Evolutionary conservation across 2,113 vertebrate genomes (phyloP), one percentile per base, ranked within the genome.

Genomic region (Lipophrys pholis): DNA sequence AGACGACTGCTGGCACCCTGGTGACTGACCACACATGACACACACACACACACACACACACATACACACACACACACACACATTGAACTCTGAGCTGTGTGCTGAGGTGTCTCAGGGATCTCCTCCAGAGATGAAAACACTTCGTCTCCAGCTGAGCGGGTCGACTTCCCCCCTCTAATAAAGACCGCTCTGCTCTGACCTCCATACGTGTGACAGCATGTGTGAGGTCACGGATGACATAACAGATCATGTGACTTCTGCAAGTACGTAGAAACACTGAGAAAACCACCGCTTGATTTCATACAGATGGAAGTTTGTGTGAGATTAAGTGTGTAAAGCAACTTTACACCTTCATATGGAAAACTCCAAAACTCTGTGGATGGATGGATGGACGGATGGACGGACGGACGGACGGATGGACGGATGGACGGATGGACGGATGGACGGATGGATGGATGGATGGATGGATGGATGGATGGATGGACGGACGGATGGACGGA

Each of bases 1-100:
- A 84, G 78, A 73, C 40, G 48, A 12, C 53, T 73, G 45, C 69
- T 86, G 73, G 69, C 84, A 86, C 69, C 58, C 76, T 66, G 69
- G 80, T 87, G 88, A 87, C 65, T 81, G 78, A 64, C 35, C 61
- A 76, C 64, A 78, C 38, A 68, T 40, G 51, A 45, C 43, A 45
- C 43, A 55, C 52, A 50, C 65, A 55, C 81, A 55, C 62, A 49
- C 43, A 55, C 61, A 76, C 54, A 51, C 69, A 56, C 54, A 69
- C 52, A 49, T 58, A 56, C 65, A 53, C 43, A 43, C 51, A 60
- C 43, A 48, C 49, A 66, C 39, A 61, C 76, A 58, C 51, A 69
- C 10, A 40, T 61, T 85, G 77, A 69, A 55, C 79, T 51, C 15
- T 79, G 71, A 55, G 36, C 78, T 11, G 40, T 48, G 63, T 16